phyloP scores from a whole-genome alignment of 2,797 vertebrate species.

The Falco berigora region DNA sequence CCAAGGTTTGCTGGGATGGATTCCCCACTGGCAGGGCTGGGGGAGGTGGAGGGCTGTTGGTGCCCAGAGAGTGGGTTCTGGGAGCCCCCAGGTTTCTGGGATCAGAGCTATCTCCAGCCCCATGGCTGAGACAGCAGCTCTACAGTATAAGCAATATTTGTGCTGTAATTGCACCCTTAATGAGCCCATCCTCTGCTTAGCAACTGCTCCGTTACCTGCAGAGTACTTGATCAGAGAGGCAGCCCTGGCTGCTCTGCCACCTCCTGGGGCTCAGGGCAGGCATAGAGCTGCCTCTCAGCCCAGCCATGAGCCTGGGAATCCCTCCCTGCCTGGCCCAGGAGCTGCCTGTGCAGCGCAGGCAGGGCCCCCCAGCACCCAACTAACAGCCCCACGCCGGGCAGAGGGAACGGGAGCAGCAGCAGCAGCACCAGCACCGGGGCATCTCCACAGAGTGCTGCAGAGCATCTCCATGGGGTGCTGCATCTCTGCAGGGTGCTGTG shows the following conservation, averaged over 20 bases:
- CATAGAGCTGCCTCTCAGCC: fast-evolving
- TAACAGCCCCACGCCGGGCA: fast-evolving
- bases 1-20: not conserved
- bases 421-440: not conserved
- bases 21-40: not conserved
- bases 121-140: not conserved
- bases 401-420: not conserved
- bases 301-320: not conserved
- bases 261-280: not conserved
- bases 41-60: not conserved
- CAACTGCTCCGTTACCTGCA: not conserved
- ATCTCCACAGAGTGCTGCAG: not conserved
- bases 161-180: not conserved
- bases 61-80: fast-evolving
- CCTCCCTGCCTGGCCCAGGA: not conserved
- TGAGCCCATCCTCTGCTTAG: not conserved
- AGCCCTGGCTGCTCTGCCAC: not conserved
- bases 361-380: not conserved
- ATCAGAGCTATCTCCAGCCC: not conserved
- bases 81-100: fast-evolving
- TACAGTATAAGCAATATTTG: not conserved
- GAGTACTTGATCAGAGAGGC: not conserved
- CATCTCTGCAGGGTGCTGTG: not conserved
- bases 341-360: not conserved
- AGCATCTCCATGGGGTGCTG: not conserved